Evolutionary conservation across 1,140 invertebrate genomes (phyloP), one percentile per base, ranked within the genome.

Genomic region (Charaxes varanes): DNA sequence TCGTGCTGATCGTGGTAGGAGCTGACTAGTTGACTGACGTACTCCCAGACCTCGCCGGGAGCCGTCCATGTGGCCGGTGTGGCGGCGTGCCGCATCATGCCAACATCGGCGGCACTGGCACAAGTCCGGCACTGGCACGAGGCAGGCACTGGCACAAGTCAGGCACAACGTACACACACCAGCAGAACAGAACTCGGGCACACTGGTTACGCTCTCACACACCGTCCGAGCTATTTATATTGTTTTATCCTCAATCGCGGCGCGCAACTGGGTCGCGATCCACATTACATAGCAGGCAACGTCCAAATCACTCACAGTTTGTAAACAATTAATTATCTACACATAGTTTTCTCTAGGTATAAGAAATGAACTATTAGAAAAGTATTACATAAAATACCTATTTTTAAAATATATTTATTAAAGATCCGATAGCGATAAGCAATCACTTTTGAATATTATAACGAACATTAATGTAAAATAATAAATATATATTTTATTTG

Each of bases 181-280:
- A 38, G 48, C 38, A 18, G 30, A 27, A 4, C 24, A 48, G 42
- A 44, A 40, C 49, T 55, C 57, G 50, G 54, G 50, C 46, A 40
- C 49, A 57, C 57, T 52, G 54, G 50, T 53, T 30, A 54, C 46
- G 32, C 54, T 32, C 41, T 46, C 54, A 48, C 56, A 60, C 66
- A 58, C 35, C 69, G 63, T 67, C 74, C 66, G 67, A 65, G 65
- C 74, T 82, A 79, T 79, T 82, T 78, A 79, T 82, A 82, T 78
- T 79, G 73, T 82, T 82, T 77, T 82, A 82, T 79, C 74, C 78
- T 82, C 71, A 73, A 78, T 76, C 69, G 74, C 70, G n/a, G n/a
- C n/a, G 61, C 65, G 56, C 65, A 82, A 79, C 65, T 82, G 63
- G 78, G 78, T 71, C 78, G 78, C 67, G 74, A 68, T 77, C 77